These are phyloP conservation scores for Fabriciana adippe DNA, from an alignment of 2,888 invertebrate genomes.

Conservation along the genomic window DNA sequence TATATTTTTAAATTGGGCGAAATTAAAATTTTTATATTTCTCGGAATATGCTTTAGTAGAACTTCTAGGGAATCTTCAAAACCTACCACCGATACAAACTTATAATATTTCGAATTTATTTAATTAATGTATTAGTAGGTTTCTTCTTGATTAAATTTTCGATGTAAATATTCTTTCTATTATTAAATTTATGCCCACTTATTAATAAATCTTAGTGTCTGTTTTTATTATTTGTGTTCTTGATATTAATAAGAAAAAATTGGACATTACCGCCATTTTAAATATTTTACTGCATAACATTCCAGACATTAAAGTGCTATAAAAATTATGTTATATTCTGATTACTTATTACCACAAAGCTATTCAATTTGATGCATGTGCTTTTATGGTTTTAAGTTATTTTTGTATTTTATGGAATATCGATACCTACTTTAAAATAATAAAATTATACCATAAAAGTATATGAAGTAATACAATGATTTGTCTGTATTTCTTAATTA, in stretches of 20 bases:
- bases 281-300: background rate
- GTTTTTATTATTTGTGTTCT: background rate
- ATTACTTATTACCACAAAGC: background rate
- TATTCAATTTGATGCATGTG: too few species aligned
- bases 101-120: slow-evolving; percentile 19
- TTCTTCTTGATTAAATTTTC: background rate
- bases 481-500: too few species aligned
- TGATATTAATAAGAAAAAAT: background rate
- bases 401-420: too few species aligned
- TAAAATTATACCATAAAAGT: too few species aligned
- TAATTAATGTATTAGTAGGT: too few species aligned
- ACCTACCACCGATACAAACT: slow-evolving; percentile 22
- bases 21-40: background rate
- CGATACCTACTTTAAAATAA: too few species aligned
- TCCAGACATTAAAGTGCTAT: background rate
- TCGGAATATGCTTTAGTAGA: slow-evolving; percentile 1
- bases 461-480: too few species aligned
- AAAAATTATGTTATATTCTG: background rate
- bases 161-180: background rate
- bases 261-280: background rate
- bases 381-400: too few species aligned
- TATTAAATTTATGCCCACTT: background rate
- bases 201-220: background rate
- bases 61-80: slow-evolving; percentile 6
- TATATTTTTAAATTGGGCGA: background rate